Evolutionary conservation across 2,797 vertebrate genomes (phyloP), one percentile per base, ranked within the genome.

Genomic region (Melanotaenia trifasciata): DNA sequence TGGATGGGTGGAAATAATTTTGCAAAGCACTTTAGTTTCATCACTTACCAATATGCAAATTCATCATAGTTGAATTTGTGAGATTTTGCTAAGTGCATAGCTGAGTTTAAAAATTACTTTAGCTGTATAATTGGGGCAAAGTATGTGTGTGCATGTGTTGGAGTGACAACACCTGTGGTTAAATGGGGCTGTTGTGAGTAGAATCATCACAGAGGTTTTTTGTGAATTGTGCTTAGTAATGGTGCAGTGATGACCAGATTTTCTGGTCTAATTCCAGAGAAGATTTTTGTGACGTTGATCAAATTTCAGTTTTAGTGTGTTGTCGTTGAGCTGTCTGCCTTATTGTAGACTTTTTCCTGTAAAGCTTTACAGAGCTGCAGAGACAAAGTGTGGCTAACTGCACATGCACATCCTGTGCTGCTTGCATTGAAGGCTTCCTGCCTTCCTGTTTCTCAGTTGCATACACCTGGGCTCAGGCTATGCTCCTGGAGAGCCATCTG

Each of bases 381-480:
- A 78, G 74, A 59, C 58, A 51, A 53, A 75, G 36, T 62, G 77
- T 43, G 51, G 67, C 72, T 74, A 36, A 33, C 64, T 76, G 74
- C 84, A 78, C 51, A 72, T 74, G 67, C 81, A 86, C 89, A 89
- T 93, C 89, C 92, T 92, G 92, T 91, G 90, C 78, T 76, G 88
- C 85, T 88, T 76, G 61, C 81, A 79, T 61, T 67, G 69, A 84
- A 75, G 45, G 85, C 90, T 92, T 93, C 91, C 93, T 90, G 89
- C 58, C 85, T 89, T 91, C 87, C 90, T 91, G 87, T 91, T 88
- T 86, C 84, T 88, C 86, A 81, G 85, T 83, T 78, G 64, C 76
- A 73, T 75, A 86, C 91, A 93, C 91, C 91, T 93, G 91, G 85
- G 86, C 81, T 81, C 79, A 64, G 72, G 80, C 84, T 79, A 84